Evolutionary conservation across 2,113 vertebrate species (phyloP), one percentile per base, ranked within the genome.

Genomic region (Pao palembangensis): DNA sequence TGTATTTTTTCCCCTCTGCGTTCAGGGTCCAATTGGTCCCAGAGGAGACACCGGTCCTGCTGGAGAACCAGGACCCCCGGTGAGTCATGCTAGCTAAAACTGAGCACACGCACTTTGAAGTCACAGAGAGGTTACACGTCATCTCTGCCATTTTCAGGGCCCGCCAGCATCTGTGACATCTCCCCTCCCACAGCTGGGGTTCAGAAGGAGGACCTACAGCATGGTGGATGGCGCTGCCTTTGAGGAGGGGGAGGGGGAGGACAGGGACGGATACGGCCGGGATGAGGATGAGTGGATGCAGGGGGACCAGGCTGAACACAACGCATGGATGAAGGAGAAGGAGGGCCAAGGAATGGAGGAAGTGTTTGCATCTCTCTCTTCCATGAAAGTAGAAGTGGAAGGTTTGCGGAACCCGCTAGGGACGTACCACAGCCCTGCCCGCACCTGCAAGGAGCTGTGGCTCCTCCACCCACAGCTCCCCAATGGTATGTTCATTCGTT

Each of bases 391-490:
- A 59, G 97, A 99, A 81, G 95, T 99, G 0, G 97, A 99, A 61
- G 94, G 95, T 63, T 92, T 99, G 87, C 93, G 96, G 34, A 94
- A 93, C 70, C 97, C 97, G 0, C 69, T 91, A 69, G 97, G 96
- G 71, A 96, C 95, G 0, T 95, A 90, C 69, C 91, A 91, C 73
- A 98, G 95, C 83, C 97, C 96, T 0, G 95, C 96, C 0, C 89
- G 97, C 3, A 98, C 96, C 81, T 99, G 97, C 93, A 98, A 98
- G 78, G 97, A 98, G 73, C 90, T 99, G 18, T 94, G 94, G 86
- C 91, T 98, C 17, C 95, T 94, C 67, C 90, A 95, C 73, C 93
- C 94, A 0, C 90, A 93, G n/a, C 95, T 95, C 73, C 90, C 94
- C 0, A 93, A 96, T 0, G 96, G 97, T 99, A 87, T 54, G 25